Percentiles rank a stretch among this genome's conserved stretches.
These are phyloP conservation scores for Sarcophilus harrisii DNA, from an alignment of 2,797 vertebrate species.

Conservation along the genomic window DNA sequence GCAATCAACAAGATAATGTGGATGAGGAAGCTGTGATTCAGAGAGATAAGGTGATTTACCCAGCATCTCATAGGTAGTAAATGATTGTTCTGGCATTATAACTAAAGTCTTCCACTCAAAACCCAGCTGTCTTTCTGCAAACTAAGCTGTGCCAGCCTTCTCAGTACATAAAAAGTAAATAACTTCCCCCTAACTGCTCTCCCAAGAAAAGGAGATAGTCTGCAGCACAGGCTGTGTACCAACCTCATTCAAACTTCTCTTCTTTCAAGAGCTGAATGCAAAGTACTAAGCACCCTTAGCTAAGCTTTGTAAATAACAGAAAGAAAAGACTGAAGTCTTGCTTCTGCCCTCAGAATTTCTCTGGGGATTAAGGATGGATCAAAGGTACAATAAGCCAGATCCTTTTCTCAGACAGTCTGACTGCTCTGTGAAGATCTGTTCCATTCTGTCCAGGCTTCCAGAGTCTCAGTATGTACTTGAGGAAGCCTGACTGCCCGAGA, in stretches of 20 bases:
- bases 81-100: not conserved
- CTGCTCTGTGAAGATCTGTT: not conserved
- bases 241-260: not conserved
- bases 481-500: not conserved
- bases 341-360: not conserved
- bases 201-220: not conserved
- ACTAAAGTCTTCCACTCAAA: not conserved
- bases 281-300: not conserved
- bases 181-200: not conserved
- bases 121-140: not conserved
- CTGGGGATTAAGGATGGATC: not conserved
- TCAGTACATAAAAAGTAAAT: not conserved
- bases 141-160: not conserved
- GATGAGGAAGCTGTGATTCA: not conserved
- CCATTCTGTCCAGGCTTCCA: not conserved
- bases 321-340: conserved; percentile 7
- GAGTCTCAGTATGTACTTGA: not conserved
- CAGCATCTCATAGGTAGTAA: not conserved
- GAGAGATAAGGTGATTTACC: not conserved
- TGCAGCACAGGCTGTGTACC: not conserved
- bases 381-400: not conserved
- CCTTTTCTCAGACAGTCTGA: not conserved
- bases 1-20: not conserved
- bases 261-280: not conserved
- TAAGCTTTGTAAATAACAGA: not conserved